These are phyloP conservation scores for Thymallus thymallus DNA, from an alignment of 2,113 vertebrate genomes.

Conservation along the genomic window DNA sequence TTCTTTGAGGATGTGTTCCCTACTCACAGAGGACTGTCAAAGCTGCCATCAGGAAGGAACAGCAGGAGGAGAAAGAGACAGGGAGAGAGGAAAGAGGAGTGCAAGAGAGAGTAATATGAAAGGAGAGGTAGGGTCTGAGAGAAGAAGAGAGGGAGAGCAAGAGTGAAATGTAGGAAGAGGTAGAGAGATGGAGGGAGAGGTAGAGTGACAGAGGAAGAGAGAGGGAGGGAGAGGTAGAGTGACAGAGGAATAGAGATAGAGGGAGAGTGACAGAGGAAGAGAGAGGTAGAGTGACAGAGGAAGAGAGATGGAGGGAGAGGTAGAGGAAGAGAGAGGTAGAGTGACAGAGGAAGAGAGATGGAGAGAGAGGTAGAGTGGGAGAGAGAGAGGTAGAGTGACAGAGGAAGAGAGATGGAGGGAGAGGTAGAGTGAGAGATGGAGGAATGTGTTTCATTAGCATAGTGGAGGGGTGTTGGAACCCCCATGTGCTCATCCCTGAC, in stretches of 20 bases:
- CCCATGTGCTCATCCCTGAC: not conserved
- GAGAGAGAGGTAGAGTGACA: not conserved
- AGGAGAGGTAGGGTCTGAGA: not conserved
- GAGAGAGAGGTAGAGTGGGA: not conserved
- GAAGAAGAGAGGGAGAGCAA: not conserved
- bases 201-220: not conserved
- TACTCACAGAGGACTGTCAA: not conserved
- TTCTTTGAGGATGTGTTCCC: too few relatives aligned
- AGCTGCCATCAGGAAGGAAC: slow-evolving; percentile 36
- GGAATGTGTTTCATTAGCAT: slow-evolving; percentile 29
- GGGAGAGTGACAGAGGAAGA: not conserved
- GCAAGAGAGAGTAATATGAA: too few relatives aligned
- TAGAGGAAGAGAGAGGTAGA: not conserved
- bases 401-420: not conserved
- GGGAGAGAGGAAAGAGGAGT: not conserved
- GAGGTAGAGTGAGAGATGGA: slow-evolving; percentile 6
- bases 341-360: not conserved
- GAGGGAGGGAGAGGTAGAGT: not conserved
- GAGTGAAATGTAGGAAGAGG: not conserved
- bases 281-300: not conserved
- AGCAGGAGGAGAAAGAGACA: slow-evolving; percentile 3
- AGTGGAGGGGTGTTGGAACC: slow-evolving; percentile 20
- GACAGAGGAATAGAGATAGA: not conserved
- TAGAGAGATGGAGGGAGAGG: not conserved
- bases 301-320: not conserved